A percentile compares a stretch with the other conserved stretches of the same genome.
phyloP scores from a whole-genome alignment of 2,888 invertebrate genomes.

The Suillia variegata region DNA sequence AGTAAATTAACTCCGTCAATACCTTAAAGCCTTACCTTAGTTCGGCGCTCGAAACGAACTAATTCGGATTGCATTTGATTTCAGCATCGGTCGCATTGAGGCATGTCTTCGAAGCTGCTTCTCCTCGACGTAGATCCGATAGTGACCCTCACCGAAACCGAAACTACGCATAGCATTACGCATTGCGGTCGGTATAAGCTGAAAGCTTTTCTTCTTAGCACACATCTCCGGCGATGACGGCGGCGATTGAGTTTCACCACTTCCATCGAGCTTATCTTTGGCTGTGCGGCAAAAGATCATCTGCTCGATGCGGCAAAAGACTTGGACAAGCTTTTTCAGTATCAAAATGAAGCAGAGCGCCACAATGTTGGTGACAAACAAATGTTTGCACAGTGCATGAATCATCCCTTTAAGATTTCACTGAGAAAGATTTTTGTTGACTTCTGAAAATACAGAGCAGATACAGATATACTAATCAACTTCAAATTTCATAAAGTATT shows the following conservation, averaged over 20 bases:
- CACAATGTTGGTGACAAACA: slow-evolving; percentile 45
- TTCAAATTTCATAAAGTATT: too few species aligned
- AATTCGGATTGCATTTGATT: slow-evolving; percentile 50
- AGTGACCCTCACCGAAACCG: slow-evolving; percentile 52
- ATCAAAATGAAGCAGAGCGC: slow-evolving; percentile 45
- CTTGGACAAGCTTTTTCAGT: slow-evolving; percentile 43
- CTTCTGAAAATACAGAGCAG: too few species aligned
- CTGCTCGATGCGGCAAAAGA: slow-evolving; percentile 48
- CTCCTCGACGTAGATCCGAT: slow-evolving; percentile 51
- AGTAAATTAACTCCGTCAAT: too few species aligned
- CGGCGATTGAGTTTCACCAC: background rate
- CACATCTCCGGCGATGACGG: slow-evolving; percentile 24
- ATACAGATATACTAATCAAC: too few species aligned
- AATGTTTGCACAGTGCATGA: slow-evolving; percentile 46
- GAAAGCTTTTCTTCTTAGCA: slow-evolving; percentile 35
- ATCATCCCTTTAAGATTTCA: too few species aligned
- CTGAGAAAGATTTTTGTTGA: too few species aligned
- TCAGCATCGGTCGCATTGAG: slow-evolving; percentile 48
- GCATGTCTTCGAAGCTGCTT: slow-evolving; percentile 47
- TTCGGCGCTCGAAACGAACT: too few species aligned
- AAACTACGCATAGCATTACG: slow-evolving; percentile 45
- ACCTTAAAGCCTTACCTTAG: too few species aligned
- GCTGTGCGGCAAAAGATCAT: slow-evolving; percentile 27
- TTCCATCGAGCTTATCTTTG: too few species aligned
- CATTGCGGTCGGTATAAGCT: slow-evolving; percentile 42